Conservation (phyloP, 1,140 invertebrate genomes). For the Diorhabda carinulata region DNA sequence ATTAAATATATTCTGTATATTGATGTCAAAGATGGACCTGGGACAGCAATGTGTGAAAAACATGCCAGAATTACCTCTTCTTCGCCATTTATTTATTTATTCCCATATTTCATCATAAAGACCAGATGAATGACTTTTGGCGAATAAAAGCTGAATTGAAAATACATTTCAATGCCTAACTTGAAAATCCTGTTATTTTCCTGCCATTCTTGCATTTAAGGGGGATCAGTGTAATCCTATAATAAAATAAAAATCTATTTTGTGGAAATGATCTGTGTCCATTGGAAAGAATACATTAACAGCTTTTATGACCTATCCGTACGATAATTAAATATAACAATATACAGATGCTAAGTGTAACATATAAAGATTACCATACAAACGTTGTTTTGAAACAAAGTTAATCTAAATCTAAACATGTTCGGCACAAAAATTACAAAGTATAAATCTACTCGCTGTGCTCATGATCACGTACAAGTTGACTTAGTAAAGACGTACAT, state of each 20-base stretch:
- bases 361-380: background rate
- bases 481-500: conserved; percentile 11
- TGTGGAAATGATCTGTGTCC: background rate
- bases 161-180: background rate
- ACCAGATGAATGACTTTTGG: too few relatives aligned
- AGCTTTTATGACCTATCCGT: background rate
- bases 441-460: conserved; percentile 22
- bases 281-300: background rate
- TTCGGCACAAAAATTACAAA: conserved; percentile 16
- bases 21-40: too few relatives aligned
- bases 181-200: background rate
- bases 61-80: too few relatives aligned
- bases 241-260: background rate
- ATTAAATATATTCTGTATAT: too few relatives aligned
- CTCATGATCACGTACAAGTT: conserved; percentile 22
- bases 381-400: conserved; percentile 11
- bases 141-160: too few relatives aligned
- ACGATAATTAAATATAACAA: background rate
- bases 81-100: too few relatives aligned
- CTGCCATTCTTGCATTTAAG: background rate
- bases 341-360: conserved; percentile 3
- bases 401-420: conserved; percentile 15
- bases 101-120: too few relatives aligned
- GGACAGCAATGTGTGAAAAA: too few relatives aligned
- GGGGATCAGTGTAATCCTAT: background rate